phyloP scores from a whole-genome alignment of 2,113 vertebrate genomes.

The Merops nubicus region DNA sequence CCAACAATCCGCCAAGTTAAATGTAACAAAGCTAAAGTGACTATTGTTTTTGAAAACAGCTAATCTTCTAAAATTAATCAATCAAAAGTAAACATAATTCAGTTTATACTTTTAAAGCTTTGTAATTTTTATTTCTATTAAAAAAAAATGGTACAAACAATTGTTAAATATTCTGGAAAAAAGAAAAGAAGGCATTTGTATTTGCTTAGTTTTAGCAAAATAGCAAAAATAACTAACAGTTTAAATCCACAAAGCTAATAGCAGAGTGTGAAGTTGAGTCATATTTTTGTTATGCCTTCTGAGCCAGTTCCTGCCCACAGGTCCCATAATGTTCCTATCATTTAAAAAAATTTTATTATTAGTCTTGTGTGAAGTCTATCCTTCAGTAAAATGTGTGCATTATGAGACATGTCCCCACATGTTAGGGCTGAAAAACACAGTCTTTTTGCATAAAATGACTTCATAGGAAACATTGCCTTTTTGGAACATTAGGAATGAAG shows the following conservation, averaged over 20 bases:
- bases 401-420: neutral
- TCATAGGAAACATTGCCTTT: neutral
- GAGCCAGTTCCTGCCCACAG: neutral
- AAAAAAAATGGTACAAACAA: neutral
- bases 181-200: neutral
- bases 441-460: neutral
- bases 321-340: neutral
- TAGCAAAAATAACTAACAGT: neutral
- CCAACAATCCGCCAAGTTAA: conserved; percentile 24
- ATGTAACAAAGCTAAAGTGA: neutral
- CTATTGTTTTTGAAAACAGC: conserved; percentile 22
- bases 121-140: neutral
- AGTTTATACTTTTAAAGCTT: neutral
- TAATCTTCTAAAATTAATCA: neutral
- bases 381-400: neutral
- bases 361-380: neutral
- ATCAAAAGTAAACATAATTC: neutral
- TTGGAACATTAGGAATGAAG: neutral
- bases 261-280: neutral
- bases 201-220: neutral
- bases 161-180: neutral
- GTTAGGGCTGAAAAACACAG: neutral
- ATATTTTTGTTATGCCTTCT: neutral
- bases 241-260: neutral
- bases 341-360: neutral